phyloP scores from a whole-genome alignment of 1,140 invertebrate genomes.

The Drosophila santomea region DNA sequence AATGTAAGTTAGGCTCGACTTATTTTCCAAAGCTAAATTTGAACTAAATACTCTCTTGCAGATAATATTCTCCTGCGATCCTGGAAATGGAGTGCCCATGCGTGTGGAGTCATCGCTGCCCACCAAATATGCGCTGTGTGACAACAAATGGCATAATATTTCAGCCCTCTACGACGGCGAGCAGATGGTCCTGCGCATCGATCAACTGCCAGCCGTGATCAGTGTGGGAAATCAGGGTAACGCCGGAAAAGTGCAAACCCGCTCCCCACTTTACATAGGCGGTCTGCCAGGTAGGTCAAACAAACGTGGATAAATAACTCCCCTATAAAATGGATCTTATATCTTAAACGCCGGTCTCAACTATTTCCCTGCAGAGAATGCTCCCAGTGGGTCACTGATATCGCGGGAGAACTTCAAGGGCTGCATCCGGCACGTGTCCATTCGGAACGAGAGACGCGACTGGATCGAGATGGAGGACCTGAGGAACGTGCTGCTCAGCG shows the following conservation, averaged over 20 bases:
- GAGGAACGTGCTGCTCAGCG: slow-evolving; percentile 93
- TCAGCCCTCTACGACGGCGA: slow-evolving; percentile 90
- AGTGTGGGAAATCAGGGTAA: slow-evolving; percentile 56
- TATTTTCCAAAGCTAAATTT: neutral
- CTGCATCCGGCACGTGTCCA: slow-evolving; percentile 94
- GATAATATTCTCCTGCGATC: slow-evolving; percentile 89
- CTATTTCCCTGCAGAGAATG: slow-evolving; percentile 86
- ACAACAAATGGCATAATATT: slow-evolving; percentile 95
- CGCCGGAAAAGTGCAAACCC: slow-evolving; percentile 80
- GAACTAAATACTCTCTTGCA: slow-evolving; percentile 50
- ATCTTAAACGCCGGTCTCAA: no score
- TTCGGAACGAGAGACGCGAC: slow-evolving; percentile 89
- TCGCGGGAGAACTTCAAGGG: slow-evolving; percentile 94
- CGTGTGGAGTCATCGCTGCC: slow-evolving; percentile 87
- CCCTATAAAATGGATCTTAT: no score
- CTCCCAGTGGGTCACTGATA: slow-evolving; percentile 88
- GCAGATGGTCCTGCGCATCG: slow-evolving; percentile 90
- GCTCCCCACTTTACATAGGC: slow-evolving; percentile 92
- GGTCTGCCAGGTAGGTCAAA: slow-evolving; percentile 90
- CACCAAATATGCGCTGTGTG: slow-evolving; percentile 90
- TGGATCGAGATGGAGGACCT: slow-evolving; percentile 94
- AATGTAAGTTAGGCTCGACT: slow-evolving; percentile 85
- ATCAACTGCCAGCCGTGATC: slow-evolving; percentile 87
- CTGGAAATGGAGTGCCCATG: slow-evolving; percentile 88
- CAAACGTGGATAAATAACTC: no score